Conservation (phyloP, 1,140 invertebrate species). For the Paramacrobiotus metropolitanus region DNA sequence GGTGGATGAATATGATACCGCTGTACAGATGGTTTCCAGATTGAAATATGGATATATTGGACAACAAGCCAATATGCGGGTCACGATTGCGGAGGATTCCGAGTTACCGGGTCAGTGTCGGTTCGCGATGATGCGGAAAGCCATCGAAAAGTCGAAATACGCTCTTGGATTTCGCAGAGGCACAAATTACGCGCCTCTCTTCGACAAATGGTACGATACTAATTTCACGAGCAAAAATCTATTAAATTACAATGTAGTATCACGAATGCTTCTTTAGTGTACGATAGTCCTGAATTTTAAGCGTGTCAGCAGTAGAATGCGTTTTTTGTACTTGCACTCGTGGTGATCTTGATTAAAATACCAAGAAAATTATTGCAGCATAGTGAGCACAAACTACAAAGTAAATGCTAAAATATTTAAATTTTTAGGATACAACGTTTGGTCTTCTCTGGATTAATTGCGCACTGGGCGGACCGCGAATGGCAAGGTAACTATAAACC, state of each 20-base stretch:
- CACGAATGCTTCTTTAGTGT: background rate
- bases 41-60: background rate
- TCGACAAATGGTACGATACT: background rate
- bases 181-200: background rate
- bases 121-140: background rate
- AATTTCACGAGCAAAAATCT: background rate
- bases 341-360: too few species aligned
- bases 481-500: background rate
- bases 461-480: background rate
- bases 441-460: background rate
- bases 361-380: too few species aligned
- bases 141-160: background rate
- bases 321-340: too few species aligned
- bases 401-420: too few species aligned
- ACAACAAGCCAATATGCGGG: background rate
- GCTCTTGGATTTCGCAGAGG: background rate
- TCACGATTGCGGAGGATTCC: background rate
- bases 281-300: too few species aligned
- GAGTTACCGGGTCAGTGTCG: background rate
- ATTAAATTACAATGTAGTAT: background rate
- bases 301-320: too few species aligned
- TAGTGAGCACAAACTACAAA: too few species aligned
- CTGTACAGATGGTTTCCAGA: background rate
- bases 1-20: background rate
- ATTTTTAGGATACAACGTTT: background rate